Evolutionary conservation across 2,888 invertebrate genomes (phyloP).

Genomic region (Chrysolina haemoptera): DNA sequence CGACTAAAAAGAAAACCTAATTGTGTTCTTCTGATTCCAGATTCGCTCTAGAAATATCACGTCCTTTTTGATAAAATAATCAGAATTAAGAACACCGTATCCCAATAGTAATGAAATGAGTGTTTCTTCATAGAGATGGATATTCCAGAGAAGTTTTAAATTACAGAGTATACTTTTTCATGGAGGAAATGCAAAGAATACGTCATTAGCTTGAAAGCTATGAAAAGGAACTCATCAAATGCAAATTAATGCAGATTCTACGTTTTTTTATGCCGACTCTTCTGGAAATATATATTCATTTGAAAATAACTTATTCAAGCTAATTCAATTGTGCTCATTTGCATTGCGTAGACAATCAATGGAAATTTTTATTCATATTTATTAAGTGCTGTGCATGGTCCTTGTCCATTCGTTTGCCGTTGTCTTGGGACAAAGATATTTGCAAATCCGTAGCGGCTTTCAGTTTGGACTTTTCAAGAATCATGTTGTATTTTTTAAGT

Average conservation of each 20-base stretch:
- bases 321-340: background rate
- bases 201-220: slow-evolving; percentile 23
- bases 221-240: slow-evolving; percentile 9
- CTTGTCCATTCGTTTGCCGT: too few species aligned
- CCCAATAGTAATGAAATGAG: slow-evolving; percentile 6
- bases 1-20: background rate
- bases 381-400: too few species aligned
- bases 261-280: background rate
- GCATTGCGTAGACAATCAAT: background rate
- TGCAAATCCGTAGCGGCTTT: too few species aligned
- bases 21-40: background rate
- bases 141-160: slow-evolving; percentile 1
- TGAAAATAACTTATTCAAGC: slow-evolving; percentile 9
- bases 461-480: too few species aligned
- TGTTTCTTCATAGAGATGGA: slow-evolving; percentile 3
- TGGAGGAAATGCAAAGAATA: slow-evolving; percentile 14
- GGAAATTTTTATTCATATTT: too few species aligned
- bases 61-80: slow-evolving; percentile 1
- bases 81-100: background rate
- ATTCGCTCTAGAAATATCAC: background rate
- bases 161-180: slow-evolving; percentile 17
- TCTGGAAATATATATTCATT: slow-evolving; percentile 18
- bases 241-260: slow-evolving; percentile 15
- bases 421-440: too few species aligned
- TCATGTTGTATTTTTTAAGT: too few species aligned